Conservation (phyloP, 1,140 invertebrate genomes). For the Alviniconcha marisindica region DNA sequence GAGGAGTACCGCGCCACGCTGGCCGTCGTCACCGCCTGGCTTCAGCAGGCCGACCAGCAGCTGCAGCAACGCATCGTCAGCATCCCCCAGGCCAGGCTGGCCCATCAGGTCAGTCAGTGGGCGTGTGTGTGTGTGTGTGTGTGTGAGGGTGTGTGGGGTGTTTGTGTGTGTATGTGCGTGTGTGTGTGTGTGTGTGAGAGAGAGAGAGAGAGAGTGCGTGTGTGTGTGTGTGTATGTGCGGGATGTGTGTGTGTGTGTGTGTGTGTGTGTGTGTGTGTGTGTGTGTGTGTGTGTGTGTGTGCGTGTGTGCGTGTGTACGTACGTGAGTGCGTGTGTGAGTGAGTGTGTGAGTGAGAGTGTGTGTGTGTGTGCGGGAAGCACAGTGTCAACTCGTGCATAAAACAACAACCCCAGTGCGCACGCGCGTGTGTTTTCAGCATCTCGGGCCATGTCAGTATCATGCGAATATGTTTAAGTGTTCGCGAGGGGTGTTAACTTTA, state of each 20-base stretch:
- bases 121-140: not conserved
- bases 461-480: too few species aligned
- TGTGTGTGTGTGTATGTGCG: not conserved
- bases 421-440: too few species aligned
- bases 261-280: too few species aligned
- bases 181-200: not conserved
- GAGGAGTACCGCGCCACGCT: constrained; percentile 55
- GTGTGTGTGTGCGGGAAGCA: not conserved
- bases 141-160: not conserved
- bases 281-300: not conserved
- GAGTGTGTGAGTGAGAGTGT: not conserved
- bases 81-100: constrained; percentile 54
- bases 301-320: not conserved
- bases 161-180: not conserved
- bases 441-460: too few species aligned
- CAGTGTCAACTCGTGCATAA: too few species aligned
- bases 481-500: too few species aligned
- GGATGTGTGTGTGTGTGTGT: not conserved
- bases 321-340: not conserved
- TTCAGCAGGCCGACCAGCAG: constrained; percentile 57
- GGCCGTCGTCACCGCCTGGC: constrained; percentile 57
- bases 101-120: constrained; percentile 63
- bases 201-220: not conserved
- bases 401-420: too few species aligned
- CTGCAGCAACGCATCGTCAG: constrained; percentile 61